A percentile compares a stretch with the other conserved stretches of the same genome.
Conservation (phyloP, 2,888 invertebrate genomes). For the Drosophila leonis region DNA sequence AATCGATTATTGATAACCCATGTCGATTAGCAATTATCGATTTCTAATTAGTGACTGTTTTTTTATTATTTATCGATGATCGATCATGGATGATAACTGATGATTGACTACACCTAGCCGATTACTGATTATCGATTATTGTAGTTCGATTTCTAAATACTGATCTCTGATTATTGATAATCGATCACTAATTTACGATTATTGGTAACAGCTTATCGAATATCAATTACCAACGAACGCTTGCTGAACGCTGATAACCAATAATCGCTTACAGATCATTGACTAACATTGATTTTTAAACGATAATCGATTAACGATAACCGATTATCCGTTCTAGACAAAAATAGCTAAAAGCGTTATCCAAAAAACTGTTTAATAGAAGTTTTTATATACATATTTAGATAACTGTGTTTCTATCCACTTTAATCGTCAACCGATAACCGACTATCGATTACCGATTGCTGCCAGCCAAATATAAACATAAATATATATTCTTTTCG, state of each 20-base stretch:
- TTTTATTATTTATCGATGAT: too few relatives aligned
- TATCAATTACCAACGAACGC: not conserved
- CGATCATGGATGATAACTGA: too few relatives aligned
- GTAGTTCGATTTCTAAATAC: too few relatives aligned
- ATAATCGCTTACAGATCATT: not conserved
- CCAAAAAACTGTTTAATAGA: too few relatives aligned
- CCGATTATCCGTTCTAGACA: not conserved
- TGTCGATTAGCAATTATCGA: constrained; percentile 23
- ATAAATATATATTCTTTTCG: not conserved
- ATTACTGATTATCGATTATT: too few relatives aligned
- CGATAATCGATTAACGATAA: not conserved
- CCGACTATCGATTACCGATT: not conserved
- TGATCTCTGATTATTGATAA: too few relatives aligned
- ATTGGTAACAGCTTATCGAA: not conserved
- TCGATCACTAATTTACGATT: too few relatives aligned
- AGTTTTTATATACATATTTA: too few relatives aligned
- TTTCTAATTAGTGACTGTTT: too few relatives aligned
- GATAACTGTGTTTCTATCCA: too few relatives aligned
- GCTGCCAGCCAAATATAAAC: not conserved
- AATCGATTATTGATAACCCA: not conserved
- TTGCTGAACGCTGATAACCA: too few relatives aligned
- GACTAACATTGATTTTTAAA: not conserved
- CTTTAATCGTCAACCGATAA: not conserved
- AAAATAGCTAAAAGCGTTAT: not conserved
- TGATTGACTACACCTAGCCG: too few relatives aligned